Conservation (phyloP, 1,140 invertebrate genomes). For the Bacillus rossius region DNA sequence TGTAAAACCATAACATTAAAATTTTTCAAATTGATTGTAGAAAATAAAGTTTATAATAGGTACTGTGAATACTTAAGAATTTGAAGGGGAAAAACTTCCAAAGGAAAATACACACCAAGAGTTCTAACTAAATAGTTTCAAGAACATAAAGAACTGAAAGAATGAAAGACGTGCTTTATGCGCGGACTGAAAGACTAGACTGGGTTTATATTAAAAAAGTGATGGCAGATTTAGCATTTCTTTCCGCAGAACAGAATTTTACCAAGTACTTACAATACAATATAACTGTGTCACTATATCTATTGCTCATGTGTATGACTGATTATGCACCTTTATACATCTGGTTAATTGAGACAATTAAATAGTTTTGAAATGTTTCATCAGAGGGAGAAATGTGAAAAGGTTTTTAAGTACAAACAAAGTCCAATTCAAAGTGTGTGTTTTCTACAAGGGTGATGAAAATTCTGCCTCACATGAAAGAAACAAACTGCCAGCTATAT, state of each 20-base stretch:
- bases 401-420: neutral
- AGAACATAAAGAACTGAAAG: constrained; percentile 7
- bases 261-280: neutral
- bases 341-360: neutral
- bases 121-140: constrained; percentile 1
- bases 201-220: constrained; percentile 9
- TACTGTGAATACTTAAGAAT: neutral
- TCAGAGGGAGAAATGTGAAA: constrained; percentile 1
- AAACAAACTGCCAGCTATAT: constrained; percentile 8
- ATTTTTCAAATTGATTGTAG: neutral
- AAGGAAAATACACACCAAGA: neutral
- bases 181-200: constrained; percentile 15
- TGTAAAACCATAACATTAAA: neutral
- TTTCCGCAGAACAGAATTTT: constrained; percentile 9
- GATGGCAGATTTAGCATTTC: neutral
- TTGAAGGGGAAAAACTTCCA: neutral
- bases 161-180: constrained; percentile 8
- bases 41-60: neutral
- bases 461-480: neutral
- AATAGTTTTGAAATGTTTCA: neutral
- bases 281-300: too few species aligned
- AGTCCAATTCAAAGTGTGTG: neutral
- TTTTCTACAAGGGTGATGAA: neutral
- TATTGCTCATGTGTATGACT: too few species aligned
- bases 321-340: neutral